These are phyloP conservation scores for Cebus imitator DNA, from an alignment of 2,113 vertebrate genomes.

Conservation along the genomic window DNA sequence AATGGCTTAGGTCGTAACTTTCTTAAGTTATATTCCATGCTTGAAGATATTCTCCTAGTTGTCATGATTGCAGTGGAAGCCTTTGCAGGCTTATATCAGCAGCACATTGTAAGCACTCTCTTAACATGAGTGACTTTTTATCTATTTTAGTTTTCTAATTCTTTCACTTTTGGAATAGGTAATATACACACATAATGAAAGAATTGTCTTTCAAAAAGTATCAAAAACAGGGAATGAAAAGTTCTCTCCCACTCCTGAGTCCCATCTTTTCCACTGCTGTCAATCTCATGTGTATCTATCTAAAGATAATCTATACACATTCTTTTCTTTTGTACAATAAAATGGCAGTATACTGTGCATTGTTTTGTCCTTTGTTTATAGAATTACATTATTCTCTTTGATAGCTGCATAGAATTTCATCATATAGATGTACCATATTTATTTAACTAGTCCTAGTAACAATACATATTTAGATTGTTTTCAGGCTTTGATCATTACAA, in stretches of 20 bases:
- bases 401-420: not conserved
- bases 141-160: not conserved
- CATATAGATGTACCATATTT: not conserved
- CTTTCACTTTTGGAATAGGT: not conserved
- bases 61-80: not conserved
- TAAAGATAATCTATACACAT: not conserved
- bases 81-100: not conserved
- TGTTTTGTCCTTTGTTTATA: not conserved
- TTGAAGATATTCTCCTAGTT: not conserved
- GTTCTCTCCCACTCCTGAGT: not conserved
- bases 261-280: not conserved
- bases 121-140: not conserved
- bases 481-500: slow-evolving; percentile 5
- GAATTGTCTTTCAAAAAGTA: not conserved
- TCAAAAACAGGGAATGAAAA: not conserved
- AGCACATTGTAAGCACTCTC: not conserved
- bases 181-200: not conserved
- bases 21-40: not conserved
- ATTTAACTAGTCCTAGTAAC: slow-evolving; percentile 15
- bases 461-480: slow-evolving; percentile 34
- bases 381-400: slow-evolving; percentile 13
- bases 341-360: not conserved
- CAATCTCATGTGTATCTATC: not conserved
- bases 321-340: not conserved
- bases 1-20: not conserved